phyloP scores from a whole-genome alignment of 2,888 invertebrate genomes.

The Dynastes maya region DNA sequence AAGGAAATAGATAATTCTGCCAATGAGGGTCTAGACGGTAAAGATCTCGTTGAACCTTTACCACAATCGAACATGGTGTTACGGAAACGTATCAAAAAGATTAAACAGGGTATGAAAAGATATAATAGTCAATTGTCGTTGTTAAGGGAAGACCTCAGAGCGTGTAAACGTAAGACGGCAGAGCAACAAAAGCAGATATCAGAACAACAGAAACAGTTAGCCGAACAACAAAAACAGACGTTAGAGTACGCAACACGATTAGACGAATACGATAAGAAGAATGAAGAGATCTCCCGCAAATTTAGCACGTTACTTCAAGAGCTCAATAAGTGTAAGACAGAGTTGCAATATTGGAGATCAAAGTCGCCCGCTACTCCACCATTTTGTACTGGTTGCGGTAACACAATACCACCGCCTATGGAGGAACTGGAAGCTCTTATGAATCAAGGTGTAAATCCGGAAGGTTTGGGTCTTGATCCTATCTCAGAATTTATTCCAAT shows the following conservation, averaged over 20 bases:
- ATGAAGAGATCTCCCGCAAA: conserved; percentile 90
- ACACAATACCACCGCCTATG: conserved; percentile 73
- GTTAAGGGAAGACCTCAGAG: conserved; percentile 84
- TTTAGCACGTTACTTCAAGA: conserved; percentile 91
- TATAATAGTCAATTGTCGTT: conserved; percentile 88
- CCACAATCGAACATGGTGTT: conserved; percentile 91
- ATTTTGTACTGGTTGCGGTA: conserved; percentile 84
- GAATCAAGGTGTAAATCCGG: conserved; percentile 76
- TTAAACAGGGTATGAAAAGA: conserved; percentile 91
- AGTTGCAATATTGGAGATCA: conserved; percentile 92
- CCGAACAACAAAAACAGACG: conserved; percentile 84
- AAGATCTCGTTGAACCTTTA: conserved; percentile 74
- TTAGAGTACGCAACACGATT: conserved; percentile 87
- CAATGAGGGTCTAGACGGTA: conserved; percentile 71
- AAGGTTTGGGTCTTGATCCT: conserved; percentile 68
- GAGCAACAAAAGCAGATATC: conserved; percentile 90
- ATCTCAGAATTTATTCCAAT: conserved; percentile 70
- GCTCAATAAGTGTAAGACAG: conserved; percentile 92
- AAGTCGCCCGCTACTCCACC: conserved; percentile 85
- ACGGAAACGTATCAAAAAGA: conserved; percentile 88
- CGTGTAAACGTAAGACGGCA: conserved; percentile 86
- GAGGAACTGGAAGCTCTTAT: conserved; percentile 77
- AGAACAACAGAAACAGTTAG: conserved; percentile 82
- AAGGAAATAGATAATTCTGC: conserved; percentile 71
- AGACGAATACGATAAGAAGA: conserved; percentile 92